Evolutionary conservation across 2,888 invertebrate genomes (phyloP).

Genomic region (Cheilosia pagana): DNA sequence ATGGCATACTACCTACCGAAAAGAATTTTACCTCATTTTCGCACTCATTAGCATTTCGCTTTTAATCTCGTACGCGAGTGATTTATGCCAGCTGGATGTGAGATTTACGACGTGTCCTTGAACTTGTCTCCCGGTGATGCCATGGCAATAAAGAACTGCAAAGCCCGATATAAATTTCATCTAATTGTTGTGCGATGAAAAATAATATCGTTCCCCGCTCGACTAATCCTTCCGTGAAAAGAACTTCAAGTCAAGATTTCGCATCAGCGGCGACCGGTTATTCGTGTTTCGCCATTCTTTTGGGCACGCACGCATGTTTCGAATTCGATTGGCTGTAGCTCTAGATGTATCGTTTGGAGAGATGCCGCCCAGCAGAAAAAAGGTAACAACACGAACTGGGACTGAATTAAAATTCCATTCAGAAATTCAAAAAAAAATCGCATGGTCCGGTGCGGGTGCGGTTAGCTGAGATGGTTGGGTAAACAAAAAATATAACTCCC

Average conservation of each 20-base stretch:
- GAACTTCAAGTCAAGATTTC: constrained; percentile 38
- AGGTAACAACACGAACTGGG: constrained; percentile 24
- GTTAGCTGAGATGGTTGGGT: constrained; percentile 1
- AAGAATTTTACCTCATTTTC: constrained; percentile 6
- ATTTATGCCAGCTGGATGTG: constrained; percentile 18
- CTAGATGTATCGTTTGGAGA: not conserved
- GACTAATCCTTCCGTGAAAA: constrained; percentile 41
- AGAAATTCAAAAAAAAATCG: constrained; percentile 38
- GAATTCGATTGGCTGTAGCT: not conserved
- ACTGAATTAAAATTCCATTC: constrained; percentile 74
- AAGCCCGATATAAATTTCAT: not conserved
- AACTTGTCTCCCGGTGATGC: constrained; percentile 55
- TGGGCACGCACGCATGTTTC: constrained; percentile 6
- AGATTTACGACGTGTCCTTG: constrained; percentile 65
- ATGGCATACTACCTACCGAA: not conserved
- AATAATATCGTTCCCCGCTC: not conserved
- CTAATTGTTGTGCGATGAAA: constrained; percentile 12
- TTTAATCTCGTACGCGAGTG: constrained; percentile 17
- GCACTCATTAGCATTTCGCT: constrained; percentile 31
- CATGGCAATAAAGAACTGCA: not conserved
- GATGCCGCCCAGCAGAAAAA: constrained; percentile 1
- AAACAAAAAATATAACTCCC: constrained; percentile 4
- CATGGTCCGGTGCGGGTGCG: constrained; percentile 7
- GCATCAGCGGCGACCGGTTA: constrained; percentile 48
- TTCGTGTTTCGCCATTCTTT: constrained; percentile 47